Percentiles rank a stretch among this genome's conserved stretches.
Evolutionary conservation across 2,888 invertebrate genomes (phyloP).

Genomic region (Brachyptera risi): DNA sequence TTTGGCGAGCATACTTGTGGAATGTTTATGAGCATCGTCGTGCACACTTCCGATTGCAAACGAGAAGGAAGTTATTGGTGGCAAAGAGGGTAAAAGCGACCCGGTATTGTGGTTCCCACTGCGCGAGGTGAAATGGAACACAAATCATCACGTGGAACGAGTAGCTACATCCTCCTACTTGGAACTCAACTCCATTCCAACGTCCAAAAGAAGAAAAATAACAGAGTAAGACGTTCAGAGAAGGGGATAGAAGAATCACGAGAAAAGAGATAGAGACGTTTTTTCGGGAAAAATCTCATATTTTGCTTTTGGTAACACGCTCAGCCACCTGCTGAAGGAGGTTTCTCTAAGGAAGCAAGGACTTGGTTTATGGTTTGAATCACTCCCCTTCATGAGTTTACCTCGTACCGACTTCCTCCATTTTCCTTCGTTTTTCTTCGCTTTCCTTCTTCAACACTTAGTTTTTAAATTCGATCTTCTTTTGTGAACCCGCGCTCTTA

Average conservation of each 20-base stretch:
- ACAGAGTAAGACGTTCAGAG: neutral
- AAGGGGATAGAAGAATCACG: slow-evolving; percentile 1
- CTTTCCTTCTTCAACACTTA: slow-evolving; percentile 1
- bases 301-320: too few relatives aligned
- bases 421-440: too few relatives aligned
- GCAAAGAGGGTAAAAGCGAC: slow-evolving; percentile 13
- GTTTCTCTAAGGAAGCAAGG: neutral
- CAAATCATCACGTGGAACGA: slow-evolving; percentile 15
- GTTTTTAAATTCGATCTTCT: slow-evolving; percentile 2
- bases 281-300: slow-evolving; percentile 18
- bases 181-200: neutral
- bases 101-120: slow-evolving; percentile 15
- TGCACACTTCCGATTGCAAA: slow-evolving; percentile 19
- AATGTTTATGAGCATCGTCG: slow-evolving; percentile 13
- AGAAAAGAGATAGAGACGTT: slow-evolving; percentile 11
- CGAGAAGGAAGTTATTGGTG: slow-evolving; percentile 17
- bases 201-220: too few relatives aligned
- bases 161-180: slow-evolving; percentile 10
- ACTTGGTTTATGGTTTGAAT: slow-evolving; percentile 17
- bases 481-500: neutral
- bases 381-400: neutral
- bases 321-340: slow-evolving; percentile 16
- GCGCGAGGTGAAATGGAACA: slow-evolving; percentile 12
- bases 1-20: slow-evolving; percentile 18
- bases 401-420: too few relatives aligned